Evolutionary conservation across 1,140 invertebrate genomes (phyloP), one percentile per base, ranked within the genome.

Genomic region (Diuraphis noxia): DNA sequence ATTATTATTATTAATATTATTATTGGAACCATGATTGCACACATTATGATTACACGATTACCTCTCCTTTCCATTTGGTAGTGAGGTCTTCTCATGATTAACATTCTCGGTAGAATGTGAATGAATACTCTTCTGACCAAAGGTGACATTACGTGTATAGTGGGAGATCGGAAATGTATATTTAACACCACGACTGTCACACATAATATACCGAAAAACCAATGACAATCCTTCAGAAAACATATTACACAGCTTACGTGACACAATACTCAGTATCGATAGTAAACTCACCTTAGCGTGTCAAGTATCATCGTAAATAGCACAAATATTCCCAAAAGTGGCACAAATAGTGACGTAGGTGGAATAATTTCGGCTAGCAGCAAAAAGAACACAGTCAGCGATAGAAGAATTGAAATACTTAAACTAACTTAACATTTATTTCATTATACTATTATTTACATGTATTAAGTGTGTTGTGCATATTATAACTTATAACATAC

Each of bases 231-330:
- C 21, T 96, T 43, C 97, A 82, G n/a, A 38, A 25, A 81, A 79
- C 6, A 79, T 41, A 13, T 82, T 82, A 41, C 17, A 6, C 21
- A 41, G 13, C 17, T 46, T 34, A 84, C 30, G 40, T 84, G 1
- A n/a, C n/a, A n/a, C 19, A 23, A 43, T 34, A 30, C 10, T 3
- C 30, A 23, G 7, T 36, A 72, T 72, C 13, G 56, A 72, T 72
- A n/a, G 19, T 72, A 5, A 36, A 23, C 98, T 94, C 94, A 98
- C 96, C 99, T 99, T 94, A 98, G 97, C 81, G 97, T 98, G 94
- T 99, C 98, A 92, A 99, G 96, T 93, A 99, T 99, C 98, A 99
- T 99, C 87, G 99, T 99, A 95, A 99, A 99, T 91, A 99, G 96
- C 93, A 99, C 97, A 94, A 99, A 99, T 95, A 99, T 99, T 93